Evolutionary conservation across 2,113 vertebrate genomes (phyloP), one percentile per base, ranked within the genome.

Genomic region (Chloropsis cyanopogon): DNA sequence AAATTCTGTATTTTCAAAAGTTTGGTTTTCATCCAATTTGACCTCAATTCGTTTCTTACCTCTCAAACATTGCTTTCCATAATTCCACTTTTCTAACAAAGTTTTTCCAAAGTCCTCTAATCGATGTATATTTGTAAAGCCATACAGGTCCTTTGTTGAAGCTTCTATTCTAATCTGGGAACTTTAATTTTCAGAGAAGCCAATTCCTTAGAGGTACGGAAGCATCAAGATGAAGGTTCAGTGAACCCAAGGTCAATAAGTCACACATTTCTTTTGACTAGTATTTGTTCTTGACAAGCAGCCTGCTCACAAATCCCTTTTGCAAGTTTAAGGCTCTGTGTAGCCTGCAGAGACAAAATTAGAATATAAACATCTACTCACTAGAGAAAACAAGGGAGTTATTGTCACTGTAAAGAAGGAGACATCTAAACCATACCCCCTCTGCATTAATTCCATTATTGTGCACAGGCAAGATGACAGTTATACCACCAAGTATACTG

Each of bases 361-460:
- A 96, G 92, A 97, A 94, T 96, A 95, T 96, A 96, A 96, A 97
- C 96, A 96, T 96, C 96, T 87, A 92, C 88, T 94, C 96, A 85
- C 95, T 94, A 77, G 95, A 96, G 95, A 96, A 96, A 97, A 97
- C 95, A 97, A 97, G 95, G 90, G 88, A 94, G 94, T 96, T 97
- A 96, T 96, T 96, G 96, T 97, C 95, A 95, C 92, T 92, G 93
- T 95, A 95, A 95, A 95, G 88, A 86, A 96, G 96, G 90, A 94
- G 93, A 91, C 95, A 94, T 95, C 96, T 69, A 95, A 95, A 91
- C 91, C 77, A n/a, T 93, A 92, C 59, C 76, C 94, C 71, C 77
- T 78, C 90, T 63, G 68, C 95, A 96, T 95, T 95, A 97, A 96
- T 96, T 96, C 96, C 64, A 70, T 96, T 96, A 95, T 85, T 87